Evolutionary conservation across 1,140 invertebrate genomes (phyloP).

Genomic region (Microplitis mediator): DNA sequence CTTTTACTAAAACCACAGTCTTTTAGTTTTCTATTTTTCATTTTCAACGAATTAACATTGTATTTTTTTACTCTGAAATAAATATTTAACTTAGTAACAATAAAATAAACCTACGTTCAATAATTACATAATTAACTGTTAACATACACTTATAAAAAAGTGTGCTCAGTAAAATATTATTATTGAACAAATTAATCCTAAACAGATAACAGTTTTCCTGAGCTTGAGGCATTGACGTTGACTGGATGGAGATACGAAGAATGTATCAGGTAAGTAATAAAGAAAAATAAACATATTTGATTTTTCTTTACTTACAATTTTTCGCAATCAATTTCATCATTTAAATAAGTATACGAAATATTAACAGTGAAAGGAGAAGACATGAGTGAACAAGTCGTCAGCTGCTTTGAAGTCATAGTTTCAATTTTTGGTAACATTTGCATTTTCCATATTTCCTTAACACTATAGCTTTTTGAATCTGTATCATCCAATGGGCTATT

Average conservation of each 20-base stretch:
- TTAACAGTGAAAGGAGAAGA: slow-evolving; percentile 65
- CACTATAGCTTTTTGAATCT: slow-evolving; percentile 50
- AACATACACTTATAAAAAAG: no score
- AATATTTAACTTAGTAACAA: not conserved
- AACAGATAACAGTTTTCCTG: no score
- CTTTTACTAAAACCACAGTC: slow-evolving; percentile 63
- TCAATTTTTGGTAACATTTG: slow-evolving; percentile 60
- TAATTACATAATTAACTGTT: no score
- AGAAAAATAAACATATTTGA: not conserved
- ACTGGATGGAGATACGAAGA: not conserved
- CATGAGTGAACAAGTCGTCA: slow-evolving; percentile 47
- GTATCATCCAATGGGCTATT: slow-evolving; percentile 29
- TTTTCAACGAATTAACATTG: slow-evolving; percentile 33
- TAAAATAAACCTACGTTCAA: not conserved
- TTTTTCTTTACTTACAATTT: slow-evolving; percentile 59
- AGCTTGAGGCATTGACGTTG: not conserved
- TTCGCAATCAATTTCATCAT: slow-evolving; percentile 65
- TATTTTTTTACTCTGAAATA: slow-evolving; percentile 16
- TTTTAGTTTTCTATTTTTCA: slow-evolving; percentile 48
- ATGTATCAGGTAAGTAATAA: slow-evolving; percentile 14
- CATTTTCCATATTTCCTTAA: slow-evolving; percentile 75
- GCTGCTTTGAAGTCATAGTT: slow-evolving; percentile 53
- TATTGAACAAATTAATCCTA: no score
- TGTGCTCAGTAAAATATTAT: no score
- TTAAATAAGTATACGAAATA: slow-evolving; percentile 58